Conservation (phyloP, 1,140 invertebrate species). For the Bombus pascuorum region DNA sequence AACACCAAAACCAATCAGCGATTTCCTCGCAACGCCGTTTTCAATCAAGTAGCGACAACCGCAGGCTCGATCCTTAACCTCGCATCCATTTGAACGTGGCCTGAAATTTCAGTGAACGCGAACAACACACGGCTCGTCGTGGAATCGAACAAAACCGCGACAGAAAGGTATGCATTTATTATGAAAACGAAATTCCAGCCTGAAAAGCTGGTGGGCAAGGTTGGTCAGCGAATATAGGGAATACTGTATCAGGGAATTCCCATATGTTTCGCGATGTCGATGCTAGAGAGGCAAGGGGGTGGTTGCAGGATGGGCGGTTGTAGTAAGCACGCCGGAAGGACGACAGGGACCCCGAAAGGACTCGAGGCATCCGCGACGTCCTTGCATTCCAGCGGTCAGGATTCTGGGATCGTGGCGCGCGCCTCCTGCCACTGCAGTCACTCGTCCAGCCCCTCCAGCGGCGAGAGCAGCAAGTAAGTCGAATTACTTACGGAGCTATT, state of each 20-base stretch:
- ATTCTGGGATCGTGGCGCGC: constrained; percentile 87
- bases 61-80: background rate
- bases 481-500: constrained; percentile 39
- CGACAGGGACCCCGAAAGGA: constrained; percentile 64
- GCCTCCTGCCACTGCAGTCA: constrained; percentile 86
- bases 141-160: constrained; percentile 37
- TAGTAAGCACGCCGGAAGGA: constrained; percentile 63
- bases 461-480: constrained; percentile 87
- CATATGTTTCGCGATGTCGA: constrained; percentile 40
- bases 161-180: constrained; percentile 35
- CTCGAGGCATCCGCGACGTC: constrained; percentile 88
- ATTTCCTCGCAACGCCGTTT: background rate
- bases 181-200: constrained; percentile 11
- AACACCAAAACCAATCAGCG: background rate
- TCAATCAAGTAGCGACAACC: background rate
- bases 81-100: background rate
- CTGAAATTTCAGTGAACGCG: background rate
- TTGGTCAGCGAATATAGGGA: constrained; percentile 19
- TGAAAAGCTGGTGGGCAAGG: background rate
- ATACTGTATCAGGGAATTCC: constrained; percentile 54
- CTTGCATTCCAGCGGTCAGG: constrained; percentile 90
- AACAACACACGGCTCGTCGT: background rate
- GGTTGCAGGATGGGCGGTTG: constrained; percentile 62
- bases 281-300: constrained; percentile 24
- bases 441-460: constrained; percentile 86